These are phyloP conservation scores for Rhinolophus sinicus DNA, from an alignment of 2,113 vertebrate species.

Conservation along the genomic window DNA sequence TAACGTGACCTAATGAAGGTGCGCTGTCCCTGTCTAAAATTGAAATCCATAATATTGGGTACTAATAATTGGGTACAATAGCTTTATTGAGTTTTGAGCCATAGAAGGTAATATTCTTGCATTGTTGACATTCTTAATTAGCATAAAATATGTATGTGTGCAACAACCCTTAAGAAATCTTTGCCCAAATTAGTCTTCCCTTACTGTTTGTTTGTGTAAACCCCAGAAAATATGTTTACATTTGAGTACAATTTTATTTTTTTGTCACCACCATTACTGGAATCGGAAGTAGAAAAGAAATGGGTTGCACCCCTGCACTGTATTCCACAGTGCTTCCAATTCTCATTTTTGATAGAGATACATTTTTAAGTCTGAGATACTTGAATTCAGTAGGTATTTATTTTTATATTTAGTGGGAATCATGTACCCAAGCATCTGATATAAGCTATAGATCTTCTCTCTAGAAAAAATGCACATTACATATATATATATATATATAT, in stretches of 20 bases:
- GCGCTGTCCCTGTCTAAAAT: not conserved
- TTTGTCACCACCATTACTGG: not conserved
- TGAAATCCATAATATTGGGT: too few relatives aligned
- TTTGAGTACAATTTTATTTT: not conserved
- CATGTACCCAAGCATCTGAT: not conserved
- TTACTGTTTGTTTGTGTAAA: not conserved
- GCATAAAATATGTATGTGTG: not conserved
- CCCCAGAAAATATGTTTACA: not conserved
- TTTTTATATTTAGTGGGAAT: not conserved
- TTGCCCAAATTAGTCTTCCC: not conserved
- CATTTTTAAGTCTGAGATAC: not conserved
- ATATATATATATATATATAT: not conserved
- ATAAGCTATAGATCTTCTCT: not conserved
- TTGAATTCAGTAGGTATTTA: not conserved
- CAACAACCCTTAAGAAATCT: not conserved
- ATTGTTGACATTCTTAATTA: not conserved
- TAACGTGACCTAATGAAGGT: not conserved
- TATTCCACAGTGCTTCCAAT: not conserved
- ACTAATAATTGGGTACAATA: not conserved
- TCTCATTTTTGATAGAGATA: not conserved
- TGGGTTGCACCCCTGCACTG: fast-evolving
- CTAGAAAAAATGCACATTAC: not conserved
- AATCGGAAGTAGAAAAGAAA: not conserved
- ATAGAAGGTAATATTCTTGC: not conserved
- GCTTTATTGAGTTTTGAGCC: not conserved